Percentiles rank a stretch among this genome's conserved stretches.
phyloP scores from a whole-genome alignment of 2,888 invertebrate species.

The Acleris sparsana region DNA sequence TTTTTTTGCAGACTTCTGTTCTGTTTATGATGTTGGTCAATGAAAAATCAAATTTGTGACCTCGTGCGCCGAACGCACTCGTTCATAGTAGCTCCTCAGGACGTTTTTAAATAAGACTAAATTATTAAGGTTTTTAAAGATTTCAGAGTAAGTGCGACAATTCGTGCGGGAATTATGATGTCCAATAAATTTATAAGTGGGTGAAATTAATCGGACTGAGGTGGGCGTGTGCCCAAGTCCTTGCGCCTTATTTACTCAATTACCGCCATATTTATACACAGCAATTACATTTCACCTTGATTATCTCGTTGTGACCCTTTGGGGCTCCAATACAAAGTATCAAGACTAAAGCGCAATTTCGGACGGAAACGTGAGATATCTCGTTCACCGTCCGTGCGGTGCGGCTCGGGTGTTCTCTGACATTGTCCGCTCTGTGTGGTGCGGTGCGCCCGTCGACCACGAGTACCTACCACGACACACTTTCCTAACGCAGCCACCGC shows the following conservation, averaged over 20 bases:
- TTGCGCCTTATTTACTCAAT: conserved; percentile 21
- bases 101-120: too few species aligned
- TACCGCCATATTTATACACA: background rate
- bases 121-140: too few species aligned
- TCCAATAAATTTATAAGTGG: conserved; percentile 38
- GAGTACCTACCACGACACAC: conserved; percentile 61
- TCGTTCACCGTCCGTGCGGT: conserved; percentile 46
- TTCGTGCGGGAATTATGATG: conserved; percentile 29
- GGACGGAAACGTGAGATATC: conserved; percentile 59
- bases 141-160: conserved; percentile 26
- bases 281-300: background rate
- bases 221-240: conserved; percentile 35
- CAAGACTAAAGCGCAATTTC: conserved; percentile 38
- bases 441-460: conserved; percentile 48
- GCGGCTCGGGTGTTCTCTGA: conserved; percentile 52
- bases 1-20: too few species aligned
- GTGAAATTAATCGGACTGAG: conserved; percentile 36
- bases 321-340: too few species aligned
- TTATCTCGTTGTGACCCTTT: background rate
- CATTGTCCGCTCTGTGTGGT: conserved; percentile 54
- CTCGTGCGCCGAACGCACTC: too few species aligned
- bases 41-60: too few species aligned
- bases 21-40: too few species aligned
- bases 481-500: conserved; percentile 63
- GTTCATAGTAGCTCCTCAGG: too few species aligned